Conservation (phyloP, 2,113 vertebrate genomes). For the Phylloscopus trochilus region DNA sequence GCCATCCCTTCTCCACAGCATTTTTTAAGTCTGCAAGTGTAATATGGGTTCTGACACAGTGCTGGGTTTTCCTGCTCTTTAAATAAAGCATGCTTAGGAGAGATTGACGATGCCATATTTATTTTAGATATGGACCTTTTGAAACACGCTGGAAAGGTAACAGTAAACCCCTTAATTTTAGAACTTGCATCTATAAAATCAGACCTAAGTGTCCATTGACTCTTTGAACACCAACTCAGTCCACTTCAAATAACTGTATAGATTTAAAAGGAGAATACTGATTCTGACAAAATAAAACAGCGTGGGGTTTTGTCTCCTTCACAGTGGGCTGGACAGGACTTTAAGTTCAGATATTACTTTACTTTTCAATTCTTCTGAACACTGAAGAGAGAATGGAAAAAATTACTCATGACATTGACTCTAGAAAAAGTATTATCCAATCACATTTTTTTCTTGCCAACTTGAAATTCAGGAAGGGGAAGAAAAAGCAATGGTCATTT, state of each 20-base stretch:
- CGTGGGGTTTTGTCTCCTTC: accelerated
- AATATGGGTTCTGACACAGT: neutral
- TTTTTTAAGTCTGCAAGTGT: neutral
- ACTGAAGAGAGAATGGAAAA: neutral
- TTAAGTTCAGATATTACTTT: neutral
- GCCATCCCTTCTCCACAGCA: neutral
- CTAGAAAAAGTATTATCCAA: neutral
- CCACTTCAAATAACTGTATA: neutral
- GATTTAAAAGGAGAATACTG: neutral
- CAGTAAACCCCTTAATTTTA: neutral
- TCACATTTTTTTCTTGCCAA: neutral
- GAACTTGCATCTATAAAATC: neutral
- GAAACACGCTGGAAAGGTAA: neutral
- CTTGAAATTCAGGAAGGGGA: neutral
- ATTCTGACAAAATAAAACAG: neutral
- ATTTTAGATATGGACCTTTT: neutral
- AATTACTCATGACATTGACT: neutral
- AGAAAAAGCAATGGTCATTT: neutral
- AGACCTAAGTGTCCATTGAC: neutral
- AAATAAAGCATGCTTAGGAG: neutral
- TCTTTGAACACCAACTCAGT: neutral
- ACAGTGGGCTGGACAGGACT: neutral
- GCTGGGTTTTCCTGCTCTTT: neutral
- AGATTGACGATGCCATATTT: accelerated
- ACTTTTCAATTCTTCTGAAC: neutral